A percentile compares a stretch with the other conserved stretches of the same genome.
Evolutionary conservation across 2,113 vertebrate species (phyloP).

Genomic region (Ranitomeya imitator): DNA sequence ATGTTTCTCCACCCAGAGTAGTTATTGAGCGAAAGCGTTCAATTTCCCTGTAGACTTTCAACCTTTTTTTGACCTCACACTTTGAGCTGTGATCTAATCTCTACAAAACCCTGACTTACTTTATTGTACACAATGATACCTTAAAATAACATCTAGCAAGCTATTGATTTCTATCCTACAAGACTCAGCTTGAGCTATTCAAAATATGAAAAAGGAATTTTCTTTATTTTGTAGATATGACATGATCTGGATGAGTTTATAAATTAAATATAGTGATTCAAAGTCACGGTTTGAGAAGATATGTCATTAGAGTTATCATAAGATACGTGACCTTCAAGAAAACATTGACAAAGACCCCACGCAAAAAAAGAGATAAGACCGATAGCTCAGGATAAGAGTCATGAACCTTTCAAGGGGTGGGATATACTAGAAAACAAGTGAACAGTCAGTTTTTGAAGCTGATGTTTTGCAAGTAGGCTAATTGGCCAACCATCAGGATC

Average conservation of each 20-base stretch:
- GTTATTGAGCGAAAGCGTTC: not conserved
- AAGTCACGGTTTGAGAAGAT: not conserved
- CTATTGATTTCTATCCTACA: not conserved
- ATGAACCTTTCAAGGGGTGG: no score
- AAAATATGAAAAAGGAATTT: not conserved
- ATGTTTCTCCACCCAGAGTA: not conserved
- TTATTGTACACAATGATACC: not conserved
- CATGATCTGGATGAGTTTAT: not conserved
- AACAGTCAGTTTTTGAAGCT: not conserved
- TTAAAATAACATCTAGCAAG: not conserved
- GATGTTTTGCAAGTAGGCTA: not conserved
- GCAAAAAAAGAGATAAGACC: not conserved
- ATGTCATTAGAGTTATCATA: not conserved
- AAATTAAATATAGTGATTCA: not conserved
- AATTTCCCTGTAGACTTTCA: not conserved
- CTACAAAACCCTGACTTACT: no score
- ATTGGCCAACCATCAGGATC: not conserved
- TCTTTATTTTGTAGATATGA: not conserved
- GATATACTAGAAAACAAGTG: not conserved
- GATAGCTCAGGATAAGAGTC: no score
- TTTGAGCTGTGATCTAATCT: not conserved
- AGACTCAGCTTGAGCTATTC: not conserved
- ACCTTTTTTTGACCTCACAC: conserved; percentile 21
- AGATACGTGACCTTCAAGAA: not conserved
- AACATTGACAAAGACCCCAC: not conserved